These are phyloP conservation scores for Drosophila parvula DNA, from an alignment of 1,140 invertebrate genomes.

Conservation along the genomic window DNA sequence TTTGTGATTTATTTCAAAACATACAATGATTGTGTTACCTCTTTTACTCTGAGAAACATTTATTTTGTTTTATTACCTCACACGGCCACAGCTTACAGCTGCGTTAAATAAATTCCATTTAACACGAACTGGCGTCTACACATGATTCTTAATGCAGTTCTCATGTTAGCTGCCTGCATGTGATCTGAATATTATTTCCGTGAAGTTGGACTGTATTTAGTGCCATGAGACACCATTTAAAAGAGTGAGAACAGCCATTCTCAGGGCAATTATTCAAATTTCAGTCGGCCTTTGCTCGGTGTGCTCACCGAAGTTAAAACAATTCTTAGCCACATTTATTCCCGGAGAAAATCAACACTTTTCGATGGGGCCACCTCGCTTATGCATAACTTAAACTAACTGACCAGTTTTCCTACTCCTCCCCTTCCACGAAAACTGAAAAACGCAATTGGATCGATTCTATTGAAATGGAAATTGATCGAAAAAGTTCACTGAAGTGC, in stretches of 20 bases:
- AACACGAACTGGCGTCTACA: constrained; percentile 35
- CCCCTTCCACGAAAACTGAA: too few species aligned
- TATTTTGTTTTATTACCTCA: not conserved
- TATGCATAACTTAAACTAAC: constrained; percentile 20
- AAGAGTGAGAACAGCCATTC: constrained; percentile 8
- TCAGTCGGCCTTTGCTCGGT: constrained; percentile 23
- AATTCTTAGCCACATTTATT: not conserved
- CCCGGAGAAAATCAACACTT: constrained; percentile 34
- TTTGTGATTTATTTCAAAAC: not conserved
- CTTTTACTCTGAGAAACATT: not conserved
- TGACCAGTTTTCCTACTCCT: too few species aligned
- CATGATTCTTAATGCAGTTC: constrained; percentile 62
- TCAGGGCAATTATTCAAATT: constrained; percentile 65
- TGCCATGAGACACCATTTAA: constrained; percentile 36
- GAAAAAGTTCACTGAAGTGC: too few species aligned
- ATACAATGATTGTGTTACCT: not conserved
- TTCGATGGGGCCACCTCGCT: constrained; percentile 17
- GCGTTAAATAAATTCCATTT: constrained; percentile 31
- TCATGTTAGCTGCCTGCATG: constrained; percentile 66
- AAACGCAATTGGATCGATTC: too few species aligned
- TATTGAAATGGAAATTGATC: too few species aligned
- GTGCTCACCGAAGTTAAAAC: not conserved
- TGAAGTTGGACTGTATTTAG: constrained; percentile 13
- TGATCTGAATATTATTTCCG: constrained; percentile 25
- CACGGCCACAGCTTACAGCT: constrained; percentile 4